Evolutionary conservation across 2,888 invertebrate genomes (phyloP).

Genomic region (Frankliniella intonsa): DNA sequence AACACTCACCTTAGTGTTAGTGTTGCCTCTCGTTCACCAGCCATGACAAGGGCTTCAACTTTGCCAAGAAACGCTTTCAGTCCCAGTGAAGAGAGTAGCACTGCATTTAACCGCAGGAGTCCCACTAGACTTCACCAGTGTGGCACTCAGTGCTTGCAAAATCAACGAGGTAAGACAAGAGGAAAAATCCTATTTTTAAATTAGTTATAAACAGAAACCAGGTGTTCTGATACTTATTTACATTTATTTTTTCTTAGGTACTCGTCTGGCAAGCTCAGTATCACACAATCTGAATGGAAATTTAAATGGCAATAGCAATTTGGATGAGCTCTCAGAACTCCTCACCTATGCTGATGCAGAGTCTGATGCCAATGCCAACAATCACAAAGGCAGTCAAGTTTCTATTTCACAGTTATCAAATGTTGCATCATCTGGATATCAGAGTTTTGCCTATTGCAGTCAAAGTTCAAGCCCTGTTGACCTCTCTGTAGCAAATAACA

Average conservation of each 20-base stretch:
- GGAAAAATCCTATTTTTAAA: background rate
- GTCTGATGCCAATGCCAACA: constrained; percentile 50
- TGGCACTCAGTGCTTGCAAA: constrained; percentile 11
- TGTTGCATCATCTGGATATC: constrained; percentile 80
- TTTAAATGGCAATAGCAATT: constrained; percentile 48
- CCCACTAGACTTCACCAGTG: constrained; percentile 41
- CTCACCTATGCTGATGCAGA: constrained; percentile 72
- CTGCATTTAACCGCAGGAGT: constrained; percentile 52
- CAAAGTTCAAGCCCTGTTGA: constrained; percentile 83
- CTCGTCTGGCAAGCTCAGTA: constrained; percentile 40
- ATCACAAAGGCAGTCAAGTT: constrained; percentile 69
- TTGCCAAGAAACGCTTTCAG: constrained; percentile 64
- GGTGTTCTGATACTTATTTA: background rate
- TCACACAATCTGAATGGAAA: constrained; percentile 28
- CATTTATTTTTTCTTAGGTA: constrained; percentile 39
- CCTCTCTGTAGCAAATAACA: constrained; percentile 49
- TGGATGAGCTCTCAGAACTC: constrained; percentile 68
- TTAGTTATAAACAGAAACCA: constrained; percentile 41
- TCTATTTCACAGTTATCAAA: constrained; percentile 74
- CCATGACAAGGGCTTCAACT: constrained; percentile 60
- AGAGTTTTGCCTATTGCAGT: constrained; percentile 82
- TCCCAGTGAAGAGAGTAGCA: constrained; percentile 41
- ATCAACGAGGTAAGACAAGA: background rate
- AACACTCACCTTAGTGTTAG: constrained; percentile 49
- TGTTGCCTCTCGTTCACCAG: constrained; percentile 46